Conservation (phyloP, 2,888 invertebrate genomes). For the Oxycera nigricornis region DNA sequence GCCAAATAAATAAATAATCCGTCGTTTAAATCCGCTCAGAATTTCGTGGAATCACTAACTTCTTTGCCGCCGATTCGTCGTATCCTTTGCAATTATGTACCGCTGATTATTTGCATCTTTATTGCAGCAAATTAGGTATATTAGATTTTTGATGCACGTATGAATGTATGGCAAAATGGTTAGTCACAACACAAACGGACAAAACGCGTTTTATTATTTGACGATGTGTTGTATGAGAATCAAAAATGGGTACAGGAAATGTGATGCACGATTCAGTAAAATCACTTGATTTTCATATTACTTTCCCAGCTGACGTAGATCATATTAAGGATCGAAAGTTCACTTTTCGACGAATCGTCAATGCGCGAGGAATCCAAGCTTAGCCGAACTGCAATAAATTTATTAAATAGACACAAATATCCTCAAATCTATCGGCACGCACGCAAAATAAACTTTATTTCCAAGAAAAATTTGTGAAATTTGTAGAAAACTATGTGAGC, state of each 20-base stretch:
- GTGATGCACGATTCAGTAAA: not conserved
- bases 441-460: not conserved
- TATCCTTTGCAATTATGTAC: not conserved
- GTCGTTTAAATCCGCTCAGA: not conserved
- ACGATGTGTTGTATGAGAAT: not conserved
- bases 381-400: not conserved
- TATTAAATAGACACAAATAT: too few relatives aligned
- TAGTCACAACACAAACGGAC: not conserved
- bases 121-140: not conserved
- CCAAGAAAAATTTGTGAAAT: not conserved
- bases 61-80: not conserved
- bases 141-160: not conserved
- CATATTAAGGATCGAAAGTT: not conserved
- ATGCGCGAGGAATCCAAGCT: not conserved
- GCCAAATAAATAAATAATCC: not conserved
- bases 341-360: not conserved
- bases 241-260: not conserved
- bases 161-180: not conserved
- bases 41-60: constrained; percentile 1
- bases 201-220: not conserved
- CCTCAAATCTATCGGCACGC: too few relatives aligned
- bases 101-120: not conserved
- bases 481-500: not conserved
- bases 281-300: not conserved
- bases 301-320: not conserved